These are phyloP conservation scores for Pseudochaenichthys georgianus DNA, from an alignment of 2,797 vertebrate genomes.

Conservation along the genomic window DNA sequence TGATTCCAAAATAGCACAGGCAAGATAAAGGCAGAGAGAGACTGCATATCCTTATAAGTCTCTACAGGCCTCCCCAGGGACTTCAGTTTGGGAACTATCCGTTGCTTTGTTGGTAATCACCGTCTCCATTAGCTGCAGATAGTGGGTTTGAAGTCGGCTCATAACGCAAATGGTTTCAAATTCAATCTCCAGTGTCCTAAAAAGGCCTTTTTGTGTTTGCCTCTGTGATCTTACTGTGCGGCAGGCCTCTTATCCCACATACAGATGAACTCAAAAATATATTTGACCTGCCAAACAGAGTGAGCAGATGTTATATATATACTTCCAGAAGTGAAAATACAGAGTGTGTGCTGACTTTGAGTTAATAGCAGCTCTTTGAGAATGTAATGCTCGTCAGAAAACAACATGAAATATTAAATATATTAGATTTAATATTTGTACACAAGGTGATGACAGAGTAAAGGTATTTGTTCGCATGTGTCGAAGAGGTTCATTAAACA, in stretches of 20 bases:
- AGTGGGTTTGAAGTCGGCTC: constrained; percentile 48
- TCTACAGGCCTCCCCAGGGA: constrained; percentile 59
- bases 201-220: constrained; percentile 19
- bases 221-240: constrained; percentile 11
- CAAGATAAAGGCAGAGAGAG: constrained; percentile 47
- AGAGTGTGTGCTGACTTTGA: neutral
- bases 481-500: neutral
- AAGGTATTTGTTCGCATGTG: neutral
- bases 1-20: constrained; percentile 82
- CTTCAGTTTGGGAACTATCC: constrained; percentile 65
- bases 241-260: constrained; percentile 2
- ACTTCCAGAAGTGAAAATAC: neutral
- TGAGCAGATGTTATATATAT: neutral
- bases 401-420: neutral
- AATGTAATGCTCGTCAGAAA: neutral
- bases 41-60: constrained; percentile 54
- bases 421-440: neutral
- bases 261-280: neutral
- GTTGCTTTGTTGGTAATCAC: constrained; percentile 65
- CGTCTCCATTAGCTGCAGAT: constrained; percentile 60
- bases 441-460: neutral
- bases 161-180: constrained; percentile 35
- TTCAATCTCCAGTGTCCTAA: constrained; percentile 32
- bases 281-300: constrained; percentile 12
- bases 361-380: neutral